phyloP scores from a whole-genome alignment of 2,888 invertebrate genomes.

The Glomeris marginata region DNA sequence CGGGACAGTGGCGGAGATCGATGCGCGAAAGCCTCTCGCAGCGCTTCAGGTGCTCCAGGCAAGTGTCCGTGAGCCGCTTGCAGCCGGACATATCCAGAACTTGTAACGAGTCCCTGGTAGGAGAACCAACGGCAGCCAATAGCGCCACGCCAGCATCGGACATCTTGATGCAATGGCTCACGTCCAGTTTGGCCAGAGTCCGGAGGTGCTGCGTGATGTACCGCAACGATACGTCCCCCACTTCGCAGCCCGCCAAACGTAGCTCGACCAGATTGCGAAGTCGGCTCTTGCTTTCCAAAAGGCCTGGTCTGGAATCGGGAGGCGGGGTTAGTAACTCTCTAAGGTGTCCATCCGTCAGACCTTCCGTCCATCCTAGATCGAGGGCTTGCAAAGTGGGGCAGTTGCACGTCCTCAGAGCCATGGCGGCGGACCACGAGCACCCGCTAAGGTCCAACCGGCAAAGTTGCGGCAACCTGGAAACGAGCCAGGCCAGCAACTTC shows the following conservation, averaged over 20 bases:
- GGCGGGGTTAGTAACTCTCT: slow-evolving; percentile 75
- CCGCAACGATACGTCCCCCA: slow-evolving; percentile 69
- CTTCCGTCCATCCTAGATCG: slow-evolving; percentile 72
- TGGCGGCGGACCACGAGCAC: slow-evolving; percentile 52
- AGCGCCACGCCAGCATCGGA: slow-evolving; percentile 84
- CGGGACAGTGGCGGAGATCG: slow-evolving; percentile 21
- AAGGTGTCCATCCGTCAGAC: slow-evolving; percentile 66
- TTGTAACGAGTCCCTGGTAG: slow-evolving; percentile 43
- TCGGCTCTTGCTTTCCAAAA: slow-evolving; percentile 56
- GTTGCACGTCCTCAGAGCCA: slow-evolving; percentile 62
- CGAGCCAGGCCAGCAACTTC: slow-evolving; percentile 81
- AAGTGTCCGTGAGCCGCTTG: slow-evolving; percentile 61
- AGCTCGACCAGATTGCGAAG: slow-evolving; percentile 60
- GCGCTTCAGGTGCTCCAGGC: slow-evolving; percentile 49
- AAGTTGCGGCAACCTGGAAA: slow-evolving; percentile 67
- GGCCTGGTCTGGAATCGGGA: slow-evolving; percentile 58
- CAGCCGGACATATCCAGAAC: slow-evolving; percentile 69
- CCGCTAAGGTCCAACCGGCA: slow-evolving; percentile 60
- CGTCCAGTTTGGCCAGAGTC: slow-evolving; percentile 51
- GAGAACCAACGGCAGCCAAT: slow-evolving; percentile 56
- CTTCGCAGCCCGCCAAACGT: slow-evolving; percentile 69
- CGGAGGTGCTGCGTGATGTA: slow-evolving; percentile 27
- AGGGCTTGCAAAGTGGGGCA: slow-evolving; percentile 58
- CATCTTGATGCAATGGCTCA: slow-evolving; percentile 71
- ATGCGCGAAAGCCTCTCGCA: slow-evolving; percentile 22